Evolutionary conservation across 2,113 vertebrate genomes (phyloP).

Genomic region (Heterotis niloticus): DNA sequence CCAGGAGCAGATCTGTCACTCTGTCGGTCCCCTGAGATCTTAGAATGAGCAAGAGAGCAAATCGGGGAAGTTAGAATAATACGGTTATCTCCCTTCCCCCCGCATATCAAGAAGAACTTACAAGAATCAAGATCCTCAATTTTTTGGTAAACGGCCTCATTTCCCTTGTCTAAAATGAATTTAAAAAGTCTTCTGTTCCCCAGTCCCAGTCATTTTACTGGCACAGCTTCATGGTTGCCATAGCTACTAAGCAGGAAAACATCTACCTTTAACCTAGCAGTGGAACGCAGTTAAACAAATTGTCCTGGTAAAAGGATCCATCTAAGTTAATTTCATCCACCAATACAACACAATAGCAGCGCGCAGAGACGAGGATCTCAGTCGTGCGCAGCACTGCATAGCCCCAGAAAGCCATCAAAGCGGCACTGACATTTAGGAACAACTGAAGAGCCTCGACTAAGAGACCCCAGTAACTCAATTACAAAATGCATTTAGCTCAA

Average conservation of each 20-base stretch:
- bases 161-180: too few species aligned
- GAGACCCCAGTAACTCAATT: background rate
- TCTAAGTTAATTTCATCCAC: conserved; percentile 14
- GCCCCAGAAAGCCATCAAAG: background rate
- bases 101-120: too few species aligned
- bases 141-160: too few species aligned
- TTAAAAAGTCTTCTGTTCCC: background rate
- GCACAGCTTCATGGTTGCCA: background rate
- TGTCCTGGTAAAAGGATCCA: conserved; percentile 23
- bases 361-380: background rate
- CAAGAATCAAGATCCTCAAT: too few species aligned
- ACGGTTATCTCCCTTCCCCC: too few species aligned
- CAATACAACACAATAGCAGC: conserved; percentile 17
- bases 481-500: background rate
- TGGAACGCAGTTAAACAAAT: conserved; percentile 5
- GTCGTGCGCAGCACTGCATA: background rate
- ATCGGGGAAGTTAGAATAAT: too few species aligned
- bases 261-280: conserved; percentile 5
- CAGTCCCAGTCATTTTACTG: conserved; percentile 9
- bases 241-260: conserved; percentile 14
- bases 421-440: conserved; percentile 8
- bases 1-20: conserved; percentile 50
- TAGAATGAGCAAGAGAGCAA: background rate
- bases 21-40: background rate
- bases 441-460: background rate